A percentile compares a stretch with the other conserved stretches of the same genome.
Conservation (phyloP, 2,888 invertebrate genomes). For the Gortyna flavago region DNA sequence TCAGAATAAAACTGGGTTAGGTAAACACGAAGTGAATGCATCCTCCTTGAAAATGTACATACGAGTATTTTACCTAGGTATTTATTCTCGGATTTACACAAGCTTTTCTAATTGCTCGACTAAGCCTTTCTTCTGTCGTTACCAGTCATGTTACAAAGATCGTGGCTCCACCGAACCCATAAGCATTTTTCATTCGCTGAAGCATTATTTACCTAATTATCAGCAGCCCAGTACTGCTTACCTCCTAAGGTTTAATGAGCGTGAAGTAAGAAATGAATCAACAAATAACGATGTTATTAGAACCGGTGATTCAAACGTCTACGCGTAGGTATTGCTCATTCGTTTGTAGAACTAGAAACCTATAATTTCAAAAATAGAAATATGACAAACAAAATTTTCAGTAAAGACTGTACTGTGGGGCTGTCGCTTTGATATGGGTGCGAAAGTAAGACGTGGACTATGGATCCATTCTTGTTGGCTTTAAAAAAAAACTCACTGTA, state of each 20-base stretch:
- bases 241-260: conserved; percentile 21
- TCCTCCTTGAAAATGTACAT: neutral
- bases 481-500: neutral
- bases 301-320: conserved; percentile 48
- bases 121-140: neutral
- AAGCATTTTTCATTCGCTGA: neutral
- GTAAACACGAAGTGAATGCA: conserved; percentile 2
- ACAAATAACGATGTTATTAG: conserved; percentile 38
- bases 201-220: neutral
- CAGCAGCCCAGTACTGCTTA: conserved; percentile 8
- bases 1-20: neutral
- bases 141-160: conserved; percentile 1
- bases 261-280: conserved; percentile 35
- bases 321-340: conserved; percentile 35
- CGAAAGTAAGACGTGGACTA: neutral
- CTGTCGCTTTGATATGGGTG: neutral
- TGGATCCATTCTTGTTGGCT: neutral
- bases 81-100: neutral
- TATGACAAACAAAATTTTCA: conserved; percentile 47
- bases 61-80: neutral
- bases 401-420: neutral
- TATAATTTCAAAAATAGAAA: conserved; percentile 56
- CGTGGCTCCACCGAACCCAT: too few relatives aligned
- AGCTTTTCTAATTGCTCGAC: neutral
- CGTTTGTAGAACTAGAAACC: conserved; percentile 53